Evolutionary conservation across 1,140 invertebrate species (phyloP).

Genomic region (Zaprionus taronus): DNA sequence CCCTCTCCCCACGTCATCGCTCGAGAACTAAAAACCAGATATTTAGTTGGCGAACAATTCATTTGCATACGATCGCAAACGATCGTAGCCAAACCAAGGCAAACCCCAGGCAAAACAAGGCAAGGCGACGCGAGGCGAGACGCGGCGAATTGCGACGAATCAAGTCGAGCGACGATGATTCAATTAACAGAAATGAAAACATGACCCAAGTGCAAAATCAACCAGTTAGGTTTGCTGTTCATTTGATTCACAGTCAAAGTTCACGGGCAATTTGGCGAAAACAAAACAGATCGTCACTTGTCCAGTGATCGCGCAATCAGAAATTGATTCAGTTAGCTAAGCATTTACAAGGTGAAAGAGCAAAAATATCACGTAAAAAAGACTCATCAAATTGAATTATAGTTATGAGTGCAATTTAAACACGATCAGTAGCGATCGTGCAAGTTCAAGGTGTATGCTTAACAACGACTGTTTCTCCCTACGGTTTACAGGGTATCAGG

Average conservation of each 20-base stretch:
- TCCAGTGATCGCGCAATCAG: constrained; percentile 16
- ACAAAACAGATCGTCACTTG: constrained; percentile 27
- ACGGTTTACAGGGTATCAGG: too few species aligned
- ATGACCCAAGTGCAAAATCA: constrained; percentile 14
- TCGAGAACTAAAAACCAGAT: constrained; percentile 25
- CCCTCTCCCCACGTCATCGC: background rate
- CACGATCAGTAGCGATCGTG: too few species aligned
- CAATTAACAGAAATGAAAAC: constrained; percentile 38
- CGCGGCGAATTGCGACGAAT: background rate
- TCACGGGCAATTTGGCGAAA: constrained; percentile 54
- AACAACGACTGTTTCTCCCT: background rate
- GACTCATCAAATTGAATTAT: background rate
- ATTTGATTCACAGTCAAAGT: constrained; percentile 36
- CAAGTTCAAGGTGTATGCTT: too few species aligned
- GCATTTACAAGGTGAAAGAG: constrained; percentile 5
- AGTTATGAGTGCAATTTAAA: too few species aligned
- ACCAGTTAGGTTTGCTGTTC: background rate
- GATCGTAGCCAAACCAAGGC: background rate
- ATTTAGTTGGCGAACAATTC: constrained; percentile 25
- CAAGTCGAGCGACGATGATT: constrained; percentile 23
- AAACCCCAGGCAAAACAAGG: background rate
- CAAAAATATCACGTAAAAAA: background rate
- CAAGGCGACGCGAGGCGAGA: too few species aligned
- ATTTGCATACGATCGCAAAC: constrained; percentile 36
- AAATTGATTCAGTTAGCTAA: constrained; percentile 21